Conservation (phyloP, 2,797 vertebrate species). For the Vipera ursinii region DNA sequence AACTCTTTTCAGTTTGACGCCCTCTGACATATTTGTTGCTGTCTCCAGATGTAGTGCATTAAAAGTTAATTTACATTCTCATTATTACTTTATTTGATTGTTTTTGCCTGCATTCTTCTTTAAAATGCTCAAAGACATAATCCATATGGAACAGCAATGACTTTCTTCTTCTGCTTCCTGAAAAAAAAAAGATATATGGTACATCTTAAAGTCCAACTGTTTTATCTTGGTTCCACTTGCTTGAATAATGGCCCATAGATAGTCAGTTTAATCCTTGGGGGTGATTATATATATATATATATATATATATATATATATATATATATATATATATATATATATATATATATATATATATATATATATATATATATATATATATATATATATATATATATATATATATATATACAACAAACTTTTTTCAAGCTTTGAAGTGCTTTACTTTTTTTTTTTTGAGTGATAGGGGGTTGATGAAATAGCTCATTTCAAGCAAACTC, state of each 20-base stretch:
- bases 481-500: conserved; percentile 35
- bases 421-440: conserved; percentile 32
- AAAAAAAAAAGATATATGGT: conserved; percentile 30
- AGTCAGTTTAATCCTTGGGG: conserved; percentile 54
- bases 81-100: conserved; percentile 9
- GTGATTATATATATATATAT: conserved; percentile 27
- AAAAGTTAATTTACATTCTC: conserved; percentile 41
- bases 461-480: conserved; percentile 54
- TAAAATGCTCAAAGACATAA: conserved; percentile 22
- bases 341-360: conserved; percentile 29
- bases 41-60: conserved; percentile 24
- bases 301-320: neutral
- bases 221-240: conserved; percentile 43
- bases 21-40: neutral
- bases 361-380: conserved; percentile 26
- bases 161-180: conserved; percentile 8
- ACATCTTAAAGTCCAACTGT: conserved; percentile 34
- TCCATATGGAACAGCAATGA: conserved; percentile 42
- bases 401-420: neutral
- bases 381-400: conserved; percentile 19
- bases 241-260: conserved; percentile 49
- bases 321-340: neutral
- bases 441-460: conserved; percentile 39
- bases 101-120: conserved; percentile 27
- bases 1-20: neutral